Evolutionary conservation across 1,140 invertebrate genomes (phyloP).

Genomic region (Papilio polyxenes): DNA sequence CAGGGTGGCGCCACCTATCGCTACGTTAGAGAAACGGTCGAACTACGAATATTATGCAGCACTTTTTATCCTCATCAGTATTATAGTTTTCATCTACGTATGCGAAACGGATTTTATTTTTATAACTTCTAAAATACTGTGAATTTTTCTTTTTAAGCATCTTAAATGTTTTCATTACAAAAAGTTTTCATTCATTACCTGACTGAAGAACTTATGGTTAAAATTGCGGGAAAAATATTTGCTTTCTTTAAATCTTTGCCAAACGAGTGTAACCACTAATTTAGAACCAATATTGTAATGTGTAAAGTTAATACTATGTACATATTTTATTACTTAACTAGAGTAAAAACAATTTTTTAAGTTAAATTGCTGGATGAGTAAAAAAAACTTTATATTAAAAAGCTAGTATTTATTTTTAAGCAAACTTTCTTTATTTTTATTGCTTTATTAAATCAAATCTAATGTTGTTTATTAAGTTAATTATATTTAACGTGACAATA

Average conservation of each 20-base stretch:
- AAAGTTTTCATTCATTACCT: background rate
- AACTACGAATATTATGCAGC: slow-evolving; percentile 32
- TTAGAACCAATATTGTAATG: no score
- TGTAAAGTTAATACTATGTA: no score
- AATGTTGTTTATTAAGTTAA: background rate
- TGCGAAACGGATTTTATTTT: background rate
- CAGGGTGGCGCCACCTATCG: background rate
- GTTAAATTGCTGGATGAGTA: background rate
- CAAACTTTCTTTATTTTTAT: background rate
- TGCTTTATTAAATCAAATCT: background rate
- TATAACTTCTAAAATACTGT: background rate
- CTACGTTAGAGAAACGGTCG: slow-evolving; percentile 32
- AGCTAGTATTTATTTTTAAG: background rate
- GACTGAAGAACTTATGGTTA: background rate
- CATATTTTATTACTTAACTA: no score
- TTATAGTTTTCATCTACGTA: slow-evolving; percentile 27
- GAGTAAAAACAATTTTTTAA: no score
- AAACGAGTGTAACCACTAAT: no score
- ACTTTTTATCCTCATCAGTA: slow-evolving; percentile 22
- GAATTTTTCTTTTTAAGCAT: background rate
- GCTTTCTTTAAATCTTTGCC: no score
- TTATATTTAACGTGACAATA: slow-evolving; percentile 19
- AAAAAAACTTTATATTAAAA: background rate
- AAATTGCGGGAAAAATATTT: no score
- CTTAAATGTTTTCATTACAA: background rate